Conservation (phyloP, 2,797 vertebrate species). For the Malacoraja senta region DNA sequence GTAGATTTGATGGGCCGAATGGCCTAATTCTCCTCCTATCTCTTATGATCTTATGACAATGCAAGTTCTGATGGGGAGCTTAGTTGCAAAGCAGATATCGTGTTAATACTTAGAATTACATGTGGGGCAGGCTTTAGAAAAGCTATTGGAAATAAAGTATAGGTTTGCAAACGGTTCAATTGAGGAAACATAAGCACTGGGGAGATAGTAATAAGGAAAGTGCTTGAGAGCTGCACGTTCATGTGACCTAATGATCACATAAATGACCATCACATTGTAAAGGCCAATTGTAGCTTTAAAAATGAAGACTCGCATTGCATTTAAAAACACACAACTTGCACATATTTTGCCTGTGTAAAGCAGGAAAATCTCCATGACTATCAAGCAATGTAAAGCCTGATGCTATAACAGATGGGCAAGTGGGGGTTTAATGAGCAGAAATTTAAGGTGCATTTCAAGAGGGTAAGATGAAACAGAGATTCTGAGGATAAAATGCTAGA, state of each 20-base stretch:
- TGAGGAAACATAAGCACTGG: background rate
- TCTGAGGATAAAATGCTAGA: background rate
- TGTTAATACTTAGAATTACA: background rate
- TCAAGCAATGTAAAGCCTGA: background rate
- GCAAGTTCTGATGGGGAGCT: background rate
- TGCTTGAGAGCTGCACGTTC: background rate
- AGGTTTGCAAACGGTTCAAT: background rate
- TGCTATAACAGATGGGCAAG: background rate
- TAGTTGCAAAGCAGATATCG: background rate
- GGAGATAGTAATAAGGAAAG: background rate
- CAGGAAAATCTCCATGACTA: background rate
- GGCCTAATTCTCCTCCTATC: no score
- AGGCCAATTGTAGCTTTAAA: background rate
- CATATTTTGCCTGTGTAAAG: background rate
- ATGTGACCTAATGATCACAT: background rate
- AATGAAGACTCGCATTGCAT: background rate
- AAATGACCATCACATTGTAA: background rate
- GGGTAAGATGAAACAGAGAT: background rate
- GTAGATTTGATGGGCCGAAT: no score
- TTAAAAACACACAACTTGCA: background rate
- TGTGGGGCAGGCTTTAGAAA: background rate
- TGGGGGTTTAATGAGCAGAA: background rate
- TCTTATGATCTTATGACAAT: background rate
- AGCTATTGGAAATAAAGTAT: background rate
- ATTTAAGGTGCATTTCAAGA: background rate